phyloP scores from a whole-genome alignment of 2,113 vertebrate species.

The Sus scrofa region T2T-Sscrofa CM000828.6:60617001-60617500 shows the following conservation, averaged over 20 bases:
- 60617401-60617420: slow-evolving; percentile 88
- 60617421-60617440: slow-evolving; percentile 85
- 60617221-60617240: slow-evolving; percentile 85
- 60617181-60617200: slow-evolving; percentile 79
- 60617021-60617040: neutral
- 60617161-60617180: slow-evolving; percentile 37
- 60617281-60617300: slow-evolving; percentile 90
- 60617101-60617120: neutral
- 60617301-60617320: slow-evolving; percentile 86
- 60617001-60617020: neutral
- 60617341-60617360: slow-evolving; percentile 90
- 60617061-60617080: neutral
- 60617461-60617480: slow-evolving; percentile 33
- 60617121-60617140: neutral
- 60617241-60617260: slow-evolving; percentile 87
- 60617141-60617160: neutral
- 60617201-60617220: slow-evolving; percentile 84
- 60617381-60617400: slow-evolving; percentile 86
- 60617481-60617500: neutral
- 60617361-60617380: slow-evolving; percentile 84
- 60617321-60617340: slow-evolving; percentile 80
- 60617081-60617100: fast-evolving
- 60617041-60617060: neutral
- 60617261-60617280: slow-evolving; percentile 90
- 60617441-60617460: slow-evolving; percentile 81